These are phyloP conservation scores for Erpornis zantholeuca DNA, from an alignment of 2,113 vertebrate genomes.

Conservation along the genomic window DNA sequence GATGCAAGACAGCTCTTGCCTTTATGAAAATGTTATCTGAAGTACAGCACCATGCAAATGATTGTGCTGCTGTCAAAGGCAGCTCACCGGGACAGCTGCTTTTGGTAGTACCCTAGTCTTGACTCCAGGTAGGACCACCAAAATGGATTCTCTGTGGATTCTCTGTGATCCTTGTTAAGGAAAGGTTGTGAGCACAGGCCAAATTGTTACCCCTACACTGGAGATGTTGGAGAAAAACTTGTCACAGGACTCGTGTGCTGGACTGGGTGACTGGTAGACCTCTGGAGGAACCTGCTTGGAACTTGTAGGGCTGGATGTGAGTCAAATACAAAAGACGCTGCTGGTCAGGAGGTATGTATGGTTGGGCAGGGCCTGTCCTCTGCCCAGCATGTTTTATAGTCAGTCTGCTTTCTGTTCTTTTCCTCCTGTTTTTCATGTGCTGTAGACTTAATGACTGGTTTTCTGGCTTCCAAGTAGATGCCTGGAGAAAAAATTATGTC, in stretches of 20 bases:
- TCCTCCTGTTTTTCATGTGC: not conserved
- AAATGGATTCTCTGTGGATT: not conserved
- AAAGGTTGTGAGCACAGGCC: not conserved
- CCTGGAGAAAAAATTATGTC: not conserved
- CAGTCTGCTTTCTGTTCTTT: not conserved
- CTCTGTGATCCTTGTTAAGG: not conserved
- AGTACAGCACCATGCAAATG: not conserved
- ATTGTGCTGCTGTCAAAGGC: not conserved
- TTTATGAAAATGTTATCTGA: not conserved
- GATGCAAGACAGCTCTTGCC: not conserved
- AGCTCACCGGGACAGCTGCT: not conserved
- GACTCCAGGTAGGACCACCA: not conserved
- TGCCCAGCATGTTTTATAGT: fast-evolving
- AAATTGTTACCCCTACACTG: not conserved
- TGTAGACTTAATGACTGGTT: not conserved
- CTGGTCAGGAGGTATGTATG: not conserved
- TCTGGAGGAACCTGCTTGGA: not conserved
- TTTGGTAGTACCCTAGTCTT: not conserved
- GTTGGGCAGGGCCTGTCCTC: not conserved
- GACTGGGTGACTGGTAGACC: not conserved
- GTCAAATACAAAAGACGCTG: not conserved
- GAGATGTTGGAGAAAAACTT: not conserved
- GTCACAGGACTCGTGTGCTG: not conserved
- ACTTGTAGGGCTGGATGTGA: not conserved
- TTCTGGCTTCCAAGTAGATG: not conserved